These are phyloP conservation scores for Eriosoma lanigerum DNA, from an alignment of 1,140 invertebrate genomes.

Conservation along the genomic window DNA sequence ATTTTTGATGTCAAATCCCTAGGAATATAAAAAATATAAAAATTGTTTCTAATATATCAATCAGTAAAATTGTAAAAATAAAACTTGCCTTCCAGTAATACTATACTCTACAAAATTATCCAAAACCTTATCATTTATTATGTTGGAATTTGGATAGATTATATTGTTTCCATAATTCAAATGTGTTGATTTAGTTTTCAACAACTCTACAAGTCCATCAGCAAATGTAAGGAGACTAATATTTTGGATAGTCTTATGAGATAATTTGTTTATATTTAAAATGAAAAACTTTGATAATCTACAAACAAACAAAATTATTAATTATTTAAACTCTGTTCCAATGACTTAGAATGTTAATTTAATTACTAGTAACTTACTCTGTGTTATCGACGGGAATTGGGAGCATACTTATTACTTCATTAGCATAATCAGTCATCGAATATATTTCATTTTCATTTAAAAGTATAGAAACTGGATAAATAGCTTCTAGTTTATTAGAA, in stretches of 20 bases:
- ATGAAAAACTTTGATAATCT: constrained; percentile 38
- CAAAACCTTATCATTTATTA: constrained; percentile 23
- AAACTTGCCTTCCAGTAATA: constrained; percentile 8
- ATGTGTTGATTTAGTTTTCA: neutral
- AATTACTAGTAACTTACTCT: constrained; percentile 4
- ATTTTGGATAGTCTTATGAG: constrained; percentile 36
- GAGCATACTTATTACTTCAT: constrained; percentile 25
- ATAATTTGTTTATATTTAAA: neutral
- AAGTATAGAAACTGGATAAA: constrained; percentile 31
- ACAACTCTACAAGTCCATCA: constrained; percentile 13
- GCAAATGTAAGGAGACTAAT: constrained; percentile 27
- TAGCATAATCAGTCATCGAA: constrained; percentile 9
- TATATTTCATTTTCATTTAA: constrained; percentile 25
- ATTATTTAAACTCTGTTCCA: too few species aligned
- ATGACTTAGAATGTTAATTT: too few species aligned
- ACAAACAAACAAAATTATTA: neutral
- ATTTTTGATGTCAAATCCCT: constrained; percentile 37
- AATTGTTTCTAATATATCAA: neutral
- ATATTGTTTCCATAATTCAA: neutral
- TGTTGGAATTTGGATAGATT: constrained; percentile 18
- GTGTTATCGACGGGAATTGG: neutral
- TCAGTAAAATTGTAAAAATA: too few species aligned
- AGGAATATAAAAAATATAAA: neutral
- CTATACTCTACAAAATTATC: constrained; percentile 36
- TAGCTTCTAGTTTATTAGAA: constrained; percentile 4